Evolutionary conservation across 2,888 invertebrate genomes (phyloP).

Genomic region (Pterostichus niger): DNA sequence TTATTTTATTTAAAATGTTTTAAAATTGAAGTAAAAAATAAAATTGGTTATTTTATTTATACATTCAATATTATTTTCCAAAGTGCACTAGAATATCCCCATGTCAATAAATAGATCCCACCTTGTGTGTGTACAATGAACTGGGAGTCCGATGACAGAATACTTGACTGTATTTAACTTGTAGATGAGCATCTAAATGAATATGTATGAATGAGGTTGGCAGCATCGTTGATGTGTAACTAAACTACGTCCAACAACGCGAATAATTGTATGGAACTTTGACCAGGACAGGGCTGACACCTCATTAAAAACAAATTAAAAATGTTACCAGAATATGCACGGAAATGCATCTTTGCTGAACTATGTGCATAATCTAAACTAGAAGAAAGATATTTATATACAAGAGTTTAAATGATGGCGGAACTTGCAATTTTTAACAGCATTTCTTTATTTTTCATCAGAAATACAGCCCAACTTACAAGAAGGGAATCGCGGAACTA

Average conservation of each 20-base stretch:
- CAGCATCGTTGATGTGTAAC: slow-evolving; percentile 15
- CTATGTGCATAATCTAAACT: background rate
- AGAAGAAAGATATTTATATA: no score
- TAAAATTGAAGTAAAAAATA: no score
- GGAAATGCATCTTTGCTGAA: background rate
- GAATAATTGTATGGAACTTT: slow-evolving; percentile 37
- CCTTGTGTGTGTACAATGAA: slow-evolving; percentile 2
- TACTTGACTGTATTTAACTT: slow-evolving; percentile 33
- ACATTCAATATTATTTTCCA: no score
- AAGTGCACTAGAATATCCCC: slow-evolving; percentile 36
- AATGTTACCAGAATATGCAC: background rate
- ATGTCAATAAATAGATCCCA: slow-evolving; percentile 15
- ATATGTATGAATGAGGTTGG: slow-evolving; percentile 42
- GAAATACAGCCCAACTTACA: no score
- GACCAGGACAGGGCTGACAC: slow-evolving; percentile 17
- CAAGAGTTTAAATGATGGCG: no score
- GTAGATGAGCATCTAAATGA: slow-evolving; percentile 25
- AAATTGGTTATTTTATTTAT: no score
- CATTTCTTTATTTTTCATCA: no score
- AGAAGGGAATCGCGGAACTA: no score
- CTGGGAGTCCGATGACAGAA: slow-evolving; percentile 40
- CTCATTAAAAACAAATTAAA: slow-evolving; percentile 15
- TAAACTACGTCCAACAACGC: slow-evolving; percentile 43
- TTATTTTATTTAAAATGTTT: no score
- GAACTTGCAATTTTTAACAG: no score